A percentile compares a stretch with the other conserved stretches of the same genome.
These are phyloP conservation scores for Gallinago solitaria DNA, from an alignment of 2,797 vertebrate genomes.

Conservation along the genomic window DNA sequence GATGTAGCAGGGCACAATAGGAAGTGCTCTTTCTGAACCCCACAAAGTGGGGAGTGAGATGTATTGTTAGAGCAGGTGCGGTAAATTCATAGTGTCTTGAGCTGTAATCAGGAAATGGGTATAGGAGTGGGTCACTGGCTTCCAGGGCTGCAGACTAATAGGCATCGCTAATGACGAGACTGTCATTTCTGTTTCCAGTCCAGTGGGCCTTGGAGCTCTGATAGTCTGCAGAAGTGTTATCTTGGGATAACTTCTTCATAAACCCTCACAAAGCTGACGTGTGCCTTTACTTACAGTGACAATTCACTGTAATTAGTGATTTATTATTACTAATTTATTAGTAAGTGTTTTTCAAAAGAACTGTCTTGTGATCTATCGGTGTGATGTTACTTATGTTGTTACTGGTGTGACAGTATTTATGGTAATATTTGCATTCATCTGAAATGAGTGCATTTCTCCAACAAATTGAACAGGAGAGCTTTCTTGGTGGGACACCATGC, in stretches of 20 bases:
- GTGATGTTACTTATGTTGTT: neutral
- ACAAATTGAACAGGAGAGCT: neutral
- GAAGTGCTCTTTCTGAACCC: neutral
- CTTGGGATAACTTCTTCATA: neutral
- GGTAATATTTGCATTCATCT: neutral
- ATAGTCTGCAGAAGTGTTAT: neutral
- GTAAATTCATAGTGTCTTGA: neutral
- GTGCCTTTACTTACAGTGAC: neutral
- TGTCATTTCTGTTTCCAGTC: neutral
- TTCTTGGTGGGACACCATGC: neutral
- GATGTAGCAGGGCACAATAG: neutral
- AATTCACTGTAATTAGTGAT: neutral
- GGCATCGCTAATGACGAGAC: neutral
- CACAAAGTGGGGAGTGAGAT: neutral
- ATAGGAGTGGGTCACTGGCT: neutral
- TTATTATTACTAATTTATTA: neutral
- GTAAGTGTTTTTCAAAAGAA: neutral
- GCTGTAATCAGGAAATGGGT: neutral
- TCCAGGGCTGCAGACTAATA: neutral
- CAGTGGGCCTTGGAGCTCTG: neutral
- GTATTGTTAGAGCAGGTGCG: neutral
- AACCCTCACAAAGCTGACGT: rapidly evolving
- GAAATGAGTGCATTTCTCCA: neutral
- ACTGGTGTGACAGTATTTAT: neutral
- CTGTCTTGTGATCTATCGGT: rapidly evolving